Evolutionary conservation across 2,797 vertebrate species (phyloP), one percentile per base, ranked within the genome.

Genomic region (Sciaenops ocellatus): DNA sequence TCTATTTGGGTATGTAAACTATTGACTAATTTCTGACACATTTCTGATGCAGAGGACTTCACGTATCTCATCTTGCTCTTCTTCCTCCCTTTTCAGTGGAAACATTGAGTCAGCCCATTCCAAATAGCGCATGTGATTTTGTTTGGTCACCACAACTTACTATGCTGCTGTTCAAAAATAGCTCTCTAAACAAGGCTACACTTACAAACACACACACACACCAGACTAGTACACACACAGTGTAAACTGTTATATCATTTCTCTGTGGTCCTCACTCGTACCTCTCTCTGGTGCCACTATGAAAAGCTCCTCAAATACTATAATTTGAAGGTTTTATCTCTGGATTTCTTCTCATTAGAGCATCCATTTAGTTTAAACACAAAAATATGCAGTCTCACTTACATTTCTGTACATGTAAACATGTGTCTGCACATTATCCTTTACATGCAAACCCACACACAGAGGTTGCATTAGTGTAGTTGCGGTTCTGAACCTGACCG

Each of bases 111-210:
- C 89, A 91, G 85, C 28, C 79, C 4, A 48, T 75, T 86, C 78
- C 85, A 89, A 82, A 73, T 67, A 51, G 79, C 85, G 89, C 88
- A 88, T 91, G 92, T 93, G 89, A 92, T 92, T 94, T 87, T 88
- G 84, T 91, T 91, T 90, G 83, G 82, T 89, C 52, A 85, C 89
- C 91, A 85, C 90, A 88, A 80, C 90, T 93, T 93, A 93, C 90
- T 92, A 93, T 83, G 91, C 85, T 84, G 85, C 80, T 11, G 76
- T 73, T 80, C 68, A 88, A 93, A 91, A 93, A 93, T 93, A 94
- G 90, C 89, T 84, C 82, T 71, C 65, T 67, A 56, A 83, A 91
- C 86, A 90, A 87, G 77, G 78, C 84, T 79, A 78, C 79, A 84
- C 83, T 84, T 73, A 81, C 76, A 87, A 52, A 54, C 51, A 67